Evolutionary conservation across 2,113 vertebrate species (phyloP).

Genomic region (Emydura subglobosa): DNA sequence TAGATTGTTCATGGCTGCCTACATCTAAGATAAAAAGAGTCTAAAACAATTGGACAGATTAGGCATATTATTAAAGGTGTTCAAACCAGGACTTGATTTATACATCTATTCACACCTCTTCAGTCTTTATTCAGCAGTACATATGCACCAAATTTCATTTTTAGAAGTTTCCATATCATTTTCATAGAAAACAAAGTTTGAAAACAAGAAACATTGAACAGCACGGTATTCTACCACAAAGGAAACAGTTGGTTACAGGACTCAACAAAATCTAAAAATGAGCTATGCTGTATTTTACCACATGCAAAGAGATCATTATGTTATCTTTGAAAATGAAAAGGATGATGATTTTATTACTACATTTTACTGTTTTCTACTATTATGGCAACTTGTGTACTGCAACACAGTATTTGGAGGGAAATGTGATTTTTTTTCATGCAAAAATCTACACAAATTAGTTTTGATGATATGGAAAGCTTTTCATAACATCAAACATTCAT

Average conservation of each 20-base stretch:
- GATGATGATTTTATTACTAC: constrained; percentile 87
- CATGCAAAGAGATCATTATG: constrained; percentile 92
- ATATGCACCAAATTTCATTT: constrained; percentile 94
- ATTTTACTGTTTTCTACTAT: constrained; percentile 82
- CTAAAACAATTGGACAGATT: constrained; percentile 89
- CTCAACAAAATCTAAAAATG: constrained; percentile 95
- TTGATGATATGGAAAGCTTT: constrained; percentile 91
- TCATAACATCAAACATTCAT: constrained; percentile 92
- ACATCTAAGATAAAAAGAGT: constrained; percentile 90
- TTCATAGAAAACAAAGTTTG: constrained; percentile 92
- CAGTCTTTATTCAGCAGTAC: constrained; percentile 91
- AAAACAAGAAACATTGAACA: constrained; percentile 95
- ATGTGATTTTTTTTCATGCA: constrained; percentile 84
- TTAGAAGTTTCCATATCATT: constrained; percentile 92
- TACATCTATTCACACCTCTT: constrained; percentile 89
- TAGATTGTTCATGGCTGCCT: constrained; percentile 92
- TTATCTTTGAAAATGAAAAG: constrained; percentile 88
- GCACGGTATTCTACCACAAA: constrained; percentile 94
- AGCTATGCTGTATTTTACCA: constrained; percentile 95
- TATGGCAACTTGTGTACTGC: constrained; percentile 91
- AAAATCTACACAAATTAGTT: constrained; percentile 88
- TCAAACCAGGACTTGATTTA: constrained; percentile 89
- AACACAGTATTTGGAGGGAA: constrained; percentile 87
- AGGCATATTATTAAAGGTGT: constrained; percentile 90
- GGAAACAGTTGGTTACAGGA: constrained; percentile 92